Evolutionary conservation across 1,140 invertebrate genomes (phyloP).

Genomic region (Atta colombica): DNA sequence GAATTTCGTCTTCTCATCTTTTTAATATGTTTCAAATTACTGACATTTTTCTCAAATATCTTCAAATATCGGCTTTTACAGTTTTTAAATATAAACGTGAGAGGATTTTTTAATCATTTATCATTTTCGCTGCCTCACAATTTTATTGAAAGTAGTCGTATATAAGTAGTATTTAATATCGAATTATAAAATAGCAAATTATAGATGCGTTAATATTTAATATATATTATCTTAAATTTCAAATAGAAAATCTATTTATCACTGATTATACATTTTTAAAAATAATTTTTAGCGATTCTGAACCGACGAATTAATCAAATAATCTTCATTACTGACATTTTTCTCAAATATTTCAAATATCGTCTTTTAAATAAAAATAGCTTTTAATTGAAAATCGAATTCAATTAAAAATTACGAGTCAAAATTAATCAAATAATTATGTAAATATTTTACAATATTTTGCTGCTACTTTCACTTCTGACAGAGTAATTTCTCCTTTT

Average conservation of each 20-base stretch:
- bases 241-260: constrained; percentile 6
- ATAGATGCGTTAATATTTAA: not conserved
- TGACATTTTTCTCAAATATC: not conserved
- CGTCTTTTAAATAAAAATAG: not conserved
- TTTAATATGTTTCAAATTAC: not conserved
- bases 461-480: constrained; percentile 3
- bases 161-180: no score
- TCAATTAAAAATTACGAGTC: constrained; percentile 16
- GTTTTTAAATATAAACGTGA: not conserved
- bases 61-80: not conserved
- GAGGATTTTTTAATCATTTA: no score
- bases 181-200: not conserved
- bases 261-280: not conserved
- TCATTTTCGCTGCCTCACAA: no score
- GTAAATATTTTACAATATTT: not conserved
- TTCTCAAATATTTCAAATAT: not conserved
- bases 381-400: constrained; percentile 5
- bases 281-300: not conserved
- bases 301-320: not conserved
- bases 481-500: not conserved
- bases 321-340: not conserved
- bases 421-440: constrained; percentile 3
- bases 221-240: not conserved
- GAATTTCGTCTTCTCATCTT: no score
- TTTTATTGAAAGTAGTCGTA: no score